Base-by-base conservation (phyloP, 2,113 vertebrate genomes). In the Triplophysa tibetana region DNA sequence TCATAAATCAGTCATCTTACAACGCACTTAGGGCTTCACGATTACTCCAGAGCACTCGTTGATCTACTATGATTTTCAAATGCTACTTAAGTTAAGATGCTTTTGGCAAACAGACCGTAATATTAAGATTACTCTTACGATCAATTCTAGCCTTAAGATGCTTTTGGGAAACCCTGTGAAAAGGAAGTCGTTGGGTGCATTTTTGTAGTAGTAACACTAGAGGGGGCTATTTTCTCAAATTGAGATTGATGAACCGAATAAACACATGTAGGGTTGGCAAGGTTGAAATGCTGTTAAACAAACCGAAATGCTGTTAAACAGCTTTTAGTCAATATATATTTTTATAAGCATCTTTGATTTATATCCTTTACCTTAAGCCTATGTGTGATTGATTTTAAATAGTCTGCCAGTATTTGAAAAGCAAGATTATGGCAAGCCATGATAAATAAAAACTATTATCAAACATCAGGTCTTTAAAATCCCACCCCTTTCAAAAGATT, bases 191-290 rank as follows among this genome's bases (percentile, higher is more conserved):
- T 38, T 24, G 24, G 33, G 33, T 38, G 6, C 38, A 58, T 38
- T 24, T 21, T 38, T 50, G 48, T 16, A 13, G 1, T 0, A 2
- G 17, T 26, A 8, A 11, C 79, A 75, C 64, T 81, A 75, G 79
- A 81, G 38, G 72, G 79, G 45, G 79, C 38, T 68, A 45, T 48
- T 81, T 68, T 16, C 70, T 17, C 10, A 68, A 13, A 52, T 26
- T 66, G 24, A 11, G n/a, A 13, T 24, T 8, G 11, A 3, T 64
- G 2, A 23, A 24, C 21, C 16, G 24, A 58, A 16, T 9, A 56
- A 23, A 45, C 8, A 38, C 13, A 26, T 43, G 8, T 14, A 11
- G 24, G 50, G 14, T 4, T 16, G 50, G 50, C 4, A 6, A 52
- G 10, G 41, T 69, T 29, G 12, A 48, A 50, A 21, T 61, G 56